Conservation (phyloP, 2,113 vertebrate genomes). For the Plestiodon gilberti region DNA sequence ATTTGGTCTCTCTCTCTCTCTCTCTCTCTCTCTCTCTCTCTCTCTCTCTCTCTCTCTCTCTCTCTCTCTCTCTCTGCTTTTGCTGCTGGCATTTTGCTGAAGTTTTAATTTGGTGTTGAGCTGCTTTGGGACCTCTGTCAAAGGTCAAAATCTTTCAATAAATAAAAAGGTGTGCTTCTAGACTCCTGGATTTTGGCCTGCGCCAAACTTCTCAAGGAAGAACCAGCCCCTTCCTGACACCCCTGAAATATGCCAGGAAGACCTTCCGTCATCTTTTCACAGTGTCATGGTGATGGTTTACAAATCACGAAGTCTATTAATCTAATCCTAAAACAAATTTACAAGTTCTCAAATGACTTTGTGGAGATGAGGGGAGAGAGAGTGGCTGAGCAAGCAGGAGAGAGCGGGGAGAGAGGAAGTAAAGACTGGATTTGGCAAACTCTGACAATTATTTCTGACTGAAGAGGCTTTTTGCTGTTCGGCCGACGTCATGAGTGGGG, state of each 20-base stretch:
- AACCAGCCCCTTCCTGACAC: slow-evolving; percentile 26
- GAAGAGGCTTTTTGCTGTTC: slow-evolving; percentile 51
- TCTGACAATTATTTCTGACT: slow-evolving; percentile 44
- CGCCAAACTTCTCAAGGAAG: not conserved
- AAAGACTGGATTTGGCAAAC: slow-evolving; percentile 41
- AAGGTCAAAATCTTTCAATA: too few relatives aligned
- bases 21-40: too few relatives aligned
- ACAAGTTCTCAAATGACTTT: slow-evolving; percentile 64
- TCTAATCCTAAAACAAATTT: slow-evolving; percentile 70
- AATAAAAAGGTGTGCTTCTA: too few relatives aligned
- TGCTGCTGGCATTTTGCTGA: too few relatives aligned
- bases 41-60: too few relatives aligned
- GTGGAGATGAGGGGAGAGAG: not conserved
- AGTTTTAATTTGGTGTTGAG: too few relatives aligned
- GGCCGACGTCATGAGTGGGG: slow-evolving; percentile 44
- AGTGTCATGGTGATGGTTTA: slow-evolving; percentile 54
- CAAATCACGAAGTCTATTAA: slow-evolving; percentile 60
- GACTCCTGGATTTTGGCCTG: not conserved
- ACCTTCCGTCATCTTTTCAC: fast-evolving
- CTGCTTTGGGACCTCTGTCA: too few relatives aligned
- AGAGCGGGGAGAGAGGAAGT: not conserved
- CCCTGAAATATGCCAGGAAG: slow-evolving; percentile 6
- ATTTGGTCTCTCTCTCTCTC: too few relatives aligned
- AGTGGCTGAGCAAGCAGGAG: not conserved
- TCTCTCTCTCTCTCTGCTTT: too few relatives aligned